A percentile compares a stretch with the other conserved stretches of the same genome.
Conservation (phyloP, 2,113 vertebrate genomes). For the Xenopus borealis region DNA sequence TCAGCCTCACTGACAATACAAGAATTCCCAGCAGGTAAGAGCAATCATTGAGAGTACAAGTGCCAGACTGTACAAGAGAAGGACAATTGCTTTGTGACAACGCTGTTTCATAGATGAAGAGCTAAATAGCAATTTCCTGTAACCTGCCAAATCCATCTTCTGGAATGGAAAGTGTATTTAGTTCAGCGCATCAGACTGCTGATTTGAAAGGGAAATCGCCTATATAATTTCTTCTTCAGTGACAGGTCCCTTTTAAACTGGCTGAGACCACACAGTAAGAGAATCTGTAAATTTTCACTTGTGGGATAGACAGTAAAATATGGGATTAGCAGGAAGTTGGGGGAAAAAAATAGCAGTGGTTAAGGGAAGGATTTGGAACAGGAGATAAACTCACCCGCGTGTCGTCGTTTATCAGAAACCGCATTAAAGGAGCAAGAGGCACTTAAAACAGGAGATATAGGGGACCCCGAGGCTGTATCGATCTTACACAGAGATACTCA, state of each 20-base stretch:
- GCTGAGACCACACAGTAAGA: neutral
- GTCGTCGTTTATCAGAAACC: slow-evolving; percentile 33
- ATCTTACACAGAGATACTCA: slow-evolving; percentile 39
- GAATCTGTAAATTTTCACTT: slow-evolving; percentile 15
- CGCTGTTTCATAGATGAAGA: no score
- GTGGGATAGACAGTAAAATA: slow-evolving; percentile 15
- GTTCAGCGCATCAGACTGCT: neutral
- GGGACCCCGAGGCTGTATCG: slow-evolving; percentile 37
- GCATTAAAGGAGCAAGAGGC: slow-evolving; percentile 29
- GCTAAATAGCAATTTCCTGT: no score
- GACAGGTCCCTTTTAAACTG: neutral
- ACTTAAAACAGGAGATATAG: slow-evolving; percentile 43
- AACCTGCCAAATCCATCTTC: no score
- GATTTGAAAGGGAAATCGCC: neutral
- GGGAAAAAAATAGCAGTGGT: slow-evolving; percentile 18
- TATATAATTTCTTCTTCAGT: neutral
- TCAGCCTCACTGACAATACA: no score
- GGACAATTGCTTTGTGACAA: no score
- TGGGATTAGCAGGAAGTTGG: neutral
- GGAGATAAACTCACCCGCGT: slow-evolving; percentile 34
- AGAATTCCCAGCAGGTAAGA: no score
- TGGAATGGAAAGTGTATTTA: no score
- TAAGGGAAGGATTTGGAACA: slow-evolving; percentile 30
- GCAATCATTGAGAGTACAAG: no score
- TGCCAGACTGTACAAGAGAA: no score